phyloP scores from a whole-genome alignment of 2,888 invertebrate genomes.

The Sinodicranocentrus sp. region DNA sequence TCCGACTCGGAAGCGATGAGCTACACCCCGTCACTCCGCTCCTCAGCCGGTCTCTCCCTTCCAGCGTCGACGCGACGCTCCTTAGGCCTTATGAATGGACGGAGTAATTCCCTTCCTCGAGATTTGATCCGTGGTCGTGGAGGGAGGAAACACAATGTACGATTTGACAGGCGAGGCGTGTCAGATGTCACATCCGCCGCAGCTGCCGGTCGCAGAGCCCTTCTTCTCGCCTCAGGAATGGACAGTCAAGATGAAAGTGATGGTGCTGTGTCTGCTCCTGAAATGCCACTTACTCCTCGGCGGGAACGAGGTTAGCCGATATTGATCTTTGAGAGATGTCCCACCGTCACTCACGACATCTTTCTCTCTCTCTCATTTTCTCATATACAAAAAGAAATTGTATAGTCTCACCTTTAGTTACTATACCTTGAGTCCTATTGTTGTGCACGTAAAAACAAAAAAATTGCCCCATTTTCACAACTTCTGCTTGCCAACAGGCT shows the following conservation, averaged over 20 bases:
- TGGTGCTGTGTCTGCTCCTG: conserved; percentile 89
- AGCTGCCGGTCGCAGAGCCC: conserved; percentile 80
- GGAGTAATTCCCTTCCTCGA: conserved; percentile 79
- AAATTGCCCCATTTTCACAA: background rate
- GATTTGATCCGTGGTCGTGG: conserved; percentile 78
- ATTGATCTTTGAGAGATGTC: conserved; percentile 72
- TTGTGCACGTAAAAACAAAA: background rate
- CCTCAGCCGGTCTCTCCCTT: conserved; percentile 83
- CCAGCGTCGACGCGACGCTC: conserved; percentile 81
- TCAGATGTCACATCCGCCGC: conserved; percentile 74
- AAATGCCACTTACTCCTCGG: conserved; percentile 84
- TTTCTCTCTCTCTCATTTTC: too few species aligned
- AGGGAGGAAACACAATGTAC: conserved; percentile 77
- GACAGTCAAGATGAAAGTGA: conserved; percentile 87
- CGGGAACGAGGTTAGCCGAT: conserved; percentile 81
- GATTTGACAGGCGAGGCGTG: conserved; percentile 76
- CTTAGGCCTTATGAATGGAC: conserved; percentile 77
- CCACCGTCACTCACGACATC: too few species aligned
- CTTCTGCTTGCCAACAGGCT: too few species aligned
- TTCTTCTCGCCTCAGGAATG: conserved; percentile 78
- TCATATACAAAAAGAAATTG: too few species aligned
- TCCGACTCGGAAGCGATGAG: conserved; percentile 89
- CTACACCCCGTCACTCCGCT: conserved; percentile 74
- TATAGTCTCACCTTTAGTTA: too few species aligned
- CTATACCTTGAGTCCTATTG: too few species aligned